Evolutionary conservation across 1,140 invertebrate species (phyloP), one percentile per base, ranked within the genome.

Genomic region (Drosophila suzukii): DNA sequence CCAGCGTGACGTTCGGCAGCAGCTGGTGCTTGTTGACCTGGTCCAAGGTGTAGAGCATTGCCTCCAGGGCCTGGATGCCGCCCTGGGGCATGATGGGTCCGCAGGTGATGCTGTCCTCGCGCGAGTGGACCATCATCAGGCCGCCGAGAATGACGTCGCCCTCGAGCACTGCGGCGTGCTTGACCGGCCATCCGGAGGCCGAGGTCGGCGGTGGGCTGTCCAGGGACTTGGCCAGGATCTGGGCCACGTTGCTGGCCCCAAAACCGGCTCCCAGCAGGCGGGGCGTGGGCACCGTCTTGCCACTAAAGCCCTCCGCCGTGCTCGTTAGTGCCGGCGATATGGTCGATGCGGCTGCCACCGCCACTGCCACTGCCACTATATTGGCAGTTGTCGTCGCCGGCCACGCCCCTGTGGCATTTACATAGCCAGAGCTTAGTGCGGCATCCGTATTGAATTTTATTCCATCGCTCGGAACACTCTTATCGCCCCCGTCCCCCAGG

Each of bases 21-120:
- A 94, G 93, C 49, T 94, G 92, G 10, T 91, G 91, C 30, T 94
- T 93, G 92, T 98, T 98, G 13, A 98, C 94, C 58, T 94, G 94
- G 92, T 98, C 97, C 75, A 99, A 86, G 0, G 98, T 98, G 91
- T 96, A 98, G 6, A 99, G 93, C 97, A 98, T 98, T 0, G 96
- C 96, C 91, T 99, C 98, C 56, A 98, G 91, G 0, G 98, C 97
- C 89, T 99, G 96, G 3, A 97, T 95, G 6, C 98, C 97, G 2
- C 98, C 98, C 92, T 99, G 97, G 0, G 97, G 97, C 98, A 98
- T 98, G 8, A 99, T 96, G 0, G 96, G 97, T 0, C 98, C 98
- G 89, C 98, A 98, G 5, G 95, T 97, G 58, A 95, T 94, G 27
- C 93, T 93, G 77, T 97, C 96, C 85, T 98, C 96, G n/a, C 98